These are phyloP conservation scores for Elanoides forficatus DNA, from an alignment of 2,113 vertebrate genomes.

Conservation along the genomic window DNA sequence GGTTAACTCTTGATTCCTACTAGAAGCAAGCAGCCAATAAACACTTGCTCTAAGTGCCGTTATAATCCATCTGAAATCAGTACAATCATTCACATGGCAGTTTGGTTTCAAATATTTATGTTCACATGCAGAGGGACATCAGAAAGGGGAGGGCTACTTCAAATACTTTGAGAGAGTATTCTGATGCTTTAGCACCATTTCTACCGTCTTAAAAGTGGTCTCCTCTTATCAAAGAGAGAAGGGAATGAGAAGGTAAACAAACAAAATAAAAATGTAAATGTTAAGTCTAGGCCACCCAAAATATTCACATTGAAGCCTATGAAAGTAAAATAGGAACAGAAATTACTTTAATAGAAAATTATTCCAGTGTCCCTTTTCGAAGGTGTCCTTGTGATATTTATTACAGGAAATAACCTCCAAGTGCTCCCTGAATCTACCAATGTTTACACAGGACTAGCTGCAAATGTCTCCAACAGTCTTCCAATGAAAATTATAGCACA, in stretches of 20 bases:
- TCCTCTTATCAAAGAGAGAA: conserved; percentile 21
- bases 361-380: background rate
- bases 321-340: conserved; percentile 35
- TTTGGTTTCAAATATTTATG: background rate
- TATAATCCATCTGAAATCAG: background rate
- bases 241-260: background rate
- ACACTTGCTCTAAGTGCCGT: background rate
- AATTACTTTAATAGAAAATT: conserved; percentile 44
- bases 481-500: conserved; percentile 8
- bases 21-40: background rate
- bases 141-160: background rate
- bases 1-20: background rate
- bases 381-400: conserved; percentile 45
- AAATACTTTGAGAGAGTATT: background rate
- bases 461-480: conserved; percentile 18
- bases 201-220: background rate
- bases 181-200: background rate
- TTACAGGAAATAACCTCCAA: conserved; percentile 59
- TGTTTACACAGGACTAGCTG: conserved; percentile 31
- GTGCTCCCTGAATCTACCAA: background rate
- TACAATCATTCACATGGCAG: background rate
- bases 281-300: conserved; percentile 9
- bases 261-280: conserved; percentile 14
- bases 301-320: background rate
- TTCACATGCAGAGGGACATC: background rate